Percentiles rank a stretch among this genome's conserved stretches.
Conservation (phyloP, 1,140 invertebrate species). For the Magallana ariakensis region DNA sequence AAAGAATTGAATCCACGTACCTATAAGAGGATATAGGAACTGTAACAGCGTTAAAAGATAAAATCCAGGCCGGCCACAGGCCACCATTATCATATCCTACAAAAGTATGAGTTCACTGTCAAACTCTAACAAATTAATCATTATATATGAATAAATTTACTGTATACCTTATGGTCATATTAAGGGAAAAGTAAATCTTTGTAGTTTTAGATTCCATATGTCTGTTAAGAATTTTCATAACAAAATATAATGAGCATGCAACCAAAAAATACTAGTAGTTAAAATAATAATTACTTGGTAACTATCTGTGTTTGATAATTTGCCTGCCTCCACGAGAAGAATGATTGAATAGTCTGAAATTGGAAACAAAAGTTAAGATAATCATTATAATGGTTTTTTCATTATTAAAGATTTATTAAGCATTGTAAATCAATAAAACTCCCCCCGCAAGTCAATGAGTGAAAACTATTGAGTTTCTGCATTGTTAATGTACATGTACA, state of each 20-base stretch:
- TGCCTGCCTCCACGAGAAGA: slow-evolving; percentile 89
- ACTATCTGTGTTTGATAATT: slow-evolving; percentile 89
- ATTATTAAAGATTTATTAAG: no score
- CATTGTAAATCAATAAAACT: no score
- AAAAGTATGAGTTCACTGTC: slow-evolving; percentile 38
- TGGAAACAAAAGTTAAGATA: slow-evolving; percentile 2
- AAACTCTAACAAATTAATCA: not conserved
- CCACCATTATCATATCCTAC: slow-evolving; percentile 88
- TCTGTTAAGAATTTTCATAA: no score
- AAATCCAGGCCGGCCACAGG: slow-evolving; percentile 90
- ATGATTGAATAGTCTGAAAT: slow-evolving; percentile 89
- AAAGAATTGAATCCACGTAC: slow-evolving; percentile 81
- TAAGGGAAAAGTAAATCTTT: not conserved
- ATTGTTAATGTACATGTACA: no score
- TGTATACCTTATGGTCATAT: not conserved
- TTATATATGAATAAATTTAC: no score
- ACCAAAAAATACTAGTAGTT: not conserved
- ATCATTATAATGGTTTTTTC: no score
- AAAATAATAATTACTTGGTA: slow-evolving; percentile 83
- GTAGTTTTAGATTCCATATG: no score
- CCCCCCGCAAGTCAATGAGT: no score
- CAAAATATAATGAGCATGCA: no score
- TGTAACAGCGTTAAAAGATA: slow-evolving; percentile 89
- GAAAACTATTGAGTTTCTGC: no score
- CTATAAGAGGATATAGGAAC: slow-evolving; percentile 92